A percentile compares a stretch with the other conserved stretches of the same genome.
phyloP scores from a whole-genome alignment of 2,888 invertebrate species.

The Caenorhabditis afra region DNA sequence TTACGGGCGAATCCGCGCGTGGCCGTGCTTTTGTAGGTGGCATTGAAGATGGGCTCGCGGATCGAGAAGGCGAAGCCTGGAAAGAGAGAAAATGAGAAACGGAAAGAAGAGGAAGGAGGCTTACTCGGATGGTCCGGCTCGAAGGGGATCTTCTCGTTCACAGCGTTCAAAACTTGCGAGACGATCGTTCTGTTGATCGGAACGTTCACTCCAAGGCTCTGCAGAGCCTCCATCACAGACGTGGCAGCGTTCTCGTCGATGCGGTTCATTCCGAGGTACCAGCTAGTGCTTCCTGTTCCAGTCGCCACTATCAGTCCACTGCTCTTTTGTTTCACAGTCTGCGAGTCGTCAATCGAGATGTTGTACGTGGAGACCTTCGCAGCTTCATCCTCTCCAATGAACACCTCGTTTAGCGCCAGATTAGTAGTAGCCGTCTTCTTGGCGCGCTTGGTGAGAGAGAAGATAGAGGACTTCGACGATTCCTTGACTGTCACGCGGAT shows the following conservation, averaged over 20 bases:
- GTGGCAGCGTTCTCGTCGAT: slow-evolving; percentile 62
- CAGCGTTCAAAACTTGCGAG: slow-evolving; percentile 50
- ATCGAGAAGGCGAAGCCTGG: slow-evolving; percentile 89
- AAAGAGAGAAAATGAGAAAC: slow-evolving; percentile 25
- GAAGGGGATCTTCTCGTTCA: slow-evolving; percentile 67
- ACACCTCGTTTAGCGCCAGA: slow-evolving; percentile 97
- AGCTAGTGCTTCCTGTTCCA: slow-evolving; percentile 97
- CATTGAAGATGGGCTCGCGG: slow-evolving; percentile 92
- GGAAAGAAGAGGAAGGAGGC: not conserved
- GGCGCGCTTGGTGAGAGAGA: slow-evolving; percentile 38
- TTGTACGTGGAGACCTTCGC: slow-evolving; percentile 84
- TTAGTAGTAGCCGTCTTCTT: slow-evolving; percentile 83
- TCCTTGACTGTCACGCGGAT: slow-evolving; percentile 88
- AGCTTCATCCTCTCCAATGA: slow-evolving; percentile 95
- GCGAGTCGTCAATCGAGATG: slow-evolving; percentile 84
- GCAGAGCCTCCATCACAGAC: slow-evolving; percentile 62
- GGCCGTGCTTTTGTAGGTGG: slow-evolving; percentile 86
- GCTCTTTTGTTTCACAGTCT: slow-evolving; percentile 91
- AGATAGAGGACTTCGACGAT: slow-evolving; percentile 79
- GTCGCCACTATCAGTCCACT: slow-evolving; percentile 96
- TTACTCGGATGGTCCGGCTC: slow-evolving; percentile 66
- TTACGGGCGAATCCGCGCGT: slow-evolving; percentile 76
- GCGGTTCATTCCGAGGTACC: slow-evolving; percentile 83
- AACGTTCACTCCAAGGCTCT: slow-evolving; percentile 60
- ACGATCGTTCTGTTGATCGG: slow-evolving; percentile 48